A percentile compares a stretch with the other conserved stretches of the same genome.
These are phyloP conservation scores for Eubasilissa regina DNA, from an alignment of 1,140 invertebrate genomes.

Conservation along the genomic window DNA sequence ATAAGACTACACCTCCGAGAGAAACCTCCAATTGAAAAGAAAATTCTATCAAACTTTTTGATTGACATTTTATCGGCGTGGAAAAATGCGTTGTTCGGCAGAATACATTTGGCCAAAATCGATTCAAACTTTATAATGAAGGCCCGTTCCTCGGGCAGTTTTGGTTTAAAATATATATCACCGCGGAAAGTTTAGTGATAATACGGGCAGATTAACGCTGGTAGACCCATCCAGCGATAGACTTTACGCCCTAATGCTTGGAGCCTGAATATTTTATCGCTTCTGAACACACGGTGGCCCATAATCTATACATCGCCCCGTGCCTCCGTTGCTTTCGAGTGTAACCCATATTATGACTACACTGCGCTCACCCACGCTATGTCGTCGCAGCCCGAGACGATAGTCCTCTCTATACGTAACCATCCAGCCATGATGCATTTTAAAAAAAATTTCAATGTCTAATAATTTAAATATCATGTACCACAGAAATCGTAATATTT, in stretches of 20 bases:
- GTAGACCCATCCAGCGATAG: constrained; percentile 40
- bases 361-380: constrained; percentile 14
- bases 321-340: neutral
- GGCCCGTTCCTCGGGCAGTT: constrained; percentile 27
- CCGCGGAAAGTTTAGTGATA: constrained; percentile 36
- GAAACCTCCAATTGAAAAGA: constrained; percentile 23
- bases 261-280: constrained; percentile 46
- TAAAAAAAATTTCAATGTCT: no score
- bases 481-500: no score
- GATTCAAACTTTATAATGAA: constrained; percentile 44
- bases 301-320: constrained; percentile 26
- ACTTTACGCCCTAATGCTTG: constrained; percentile 47
- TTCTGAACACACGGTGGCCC: constrained; percentile 41
- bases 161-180: constrained; percentile 40
- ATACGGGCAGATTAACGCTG: constrained; percentile 45
- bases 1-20: constrained; percentile 14
- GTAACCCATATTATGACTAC: neutral
- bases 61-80: constrained; percentile 40
- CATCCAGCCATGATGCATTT: no score
- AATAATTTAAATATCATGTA: no score
- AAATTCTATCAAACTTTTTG: constrained; percentile 35
- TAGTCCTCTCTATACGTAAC: neutral
- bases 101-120: constrained; percentile 42
- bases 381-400: constrained; percentile 2
- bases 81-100: constrained; percentile 31